phyloP scores from a whole-genome alignment of 2,113 vertebrate species.

The Rhineura floridana region DNA sequence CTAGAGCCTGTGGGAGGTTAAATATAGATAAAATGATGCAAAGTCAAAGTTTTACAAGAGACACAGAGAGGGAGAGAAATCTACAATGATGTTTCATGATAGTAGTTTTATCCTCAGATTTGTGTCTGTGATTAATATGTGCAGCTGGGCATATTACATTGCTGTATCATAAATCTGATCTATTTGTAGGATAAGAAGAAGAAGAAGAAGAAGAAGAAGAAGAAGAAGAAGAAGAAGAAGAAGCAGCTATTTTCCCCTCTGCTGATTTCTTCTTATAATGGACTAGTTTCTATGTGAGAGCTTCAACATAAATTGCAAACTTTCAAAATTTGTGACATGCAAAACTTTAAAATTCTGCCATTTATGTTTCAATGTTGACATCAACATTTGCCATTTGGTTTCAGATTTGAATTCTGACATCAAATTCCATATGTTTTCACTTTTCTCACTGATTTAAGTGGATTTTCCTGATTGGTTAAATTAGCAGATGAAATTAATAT shows the following conservation, averaged over 20 bases:
- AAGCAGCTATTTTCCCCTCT: not conserved
- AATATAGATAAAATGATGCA: conserved; percentile 67
- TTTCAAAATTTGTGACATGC: not conserved
- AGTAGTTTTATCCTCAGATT: conserved; percentile 21
- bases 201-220: not conserved
- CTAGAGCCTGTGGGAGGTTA: conserved; percentile 65
- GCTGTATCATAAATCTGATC: not conserved
- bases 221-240: not conserved
- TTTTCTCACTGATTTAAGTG: not conserved
- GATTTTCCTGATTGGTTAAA: not conserved
- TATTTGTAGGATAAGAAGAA: conserved; percentile 24
- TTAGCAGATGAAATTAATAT: not conserved
- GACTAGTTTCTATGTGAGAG: not conserved
- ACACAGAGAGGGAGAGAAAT: conserved; percentile 15
- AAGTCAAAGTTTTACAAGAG: conserved; percentile 66
- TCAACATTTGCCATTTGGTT: not conserved
- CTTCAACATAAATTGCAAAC: not conserved
- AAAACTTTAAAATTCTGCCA: not conserved
- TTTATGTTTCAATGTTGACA: not conserved
- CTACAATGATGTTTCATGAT: conserved; percentile 18
- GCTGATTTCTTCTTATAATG: conserved; percentile 6
- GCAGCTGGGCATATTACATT: not conserved
- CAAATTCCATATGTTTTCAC: not conserved
- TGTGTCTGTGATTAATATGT: not conserved
- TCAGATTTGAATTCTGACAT: not conserved